Evolutionary conservation across 2,797 vertebrate genomes (phyloP).

Genomic region (Emydoidea blandingii): DNA sequence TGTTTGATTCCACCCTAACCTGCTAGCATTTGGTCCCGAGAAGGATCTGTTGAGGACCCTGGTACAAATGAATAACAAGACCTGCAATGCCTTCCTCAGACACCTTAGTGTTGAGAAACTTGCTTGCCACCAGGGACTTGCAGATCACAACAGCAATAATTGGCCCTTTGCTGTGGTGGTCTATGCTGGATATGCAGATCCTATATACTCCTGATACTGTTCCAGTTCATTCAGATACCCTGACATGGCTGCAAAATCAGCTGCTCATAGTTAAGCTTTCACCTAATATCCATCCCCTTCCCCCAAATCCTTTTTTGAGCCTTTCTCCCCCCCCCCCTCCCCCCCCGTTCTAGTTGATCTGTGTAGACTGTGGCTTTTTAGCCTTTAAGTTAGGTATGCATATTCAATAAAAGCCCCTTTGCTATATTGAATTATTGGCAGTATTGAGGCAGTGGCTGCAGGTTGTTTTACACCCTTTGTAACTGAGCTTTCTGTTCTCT

Average conservation of each 20-base stretch:
- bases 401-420: not conserved
- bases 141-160: not conserved
- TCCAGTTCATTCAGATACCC: not conserved
- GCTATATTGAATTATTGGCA: not conserved
- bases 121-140: not conserved
- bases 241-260: not conserved
- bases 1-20: not conserved
- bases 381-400: not conserved
- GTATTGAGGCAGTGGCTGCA: not conserved
- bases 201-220: not conserved
- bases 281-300: not conserved
- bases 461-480: not conserved
- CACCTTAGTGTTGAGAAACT: not conserved
- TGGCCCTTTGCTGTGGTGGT: not conserved
- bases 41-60: not conserved
- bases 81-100: not conserved
- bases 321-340: rapidly evolving
- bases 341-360: not conserved
- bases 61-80: not conserved
- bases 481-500: not conserved
- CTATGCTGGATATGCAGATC: not conserved
- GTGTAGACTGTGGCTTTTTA: not conserved
- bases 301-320: not conserved
- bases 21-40: not conserved
- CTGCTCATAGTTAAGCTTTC: not conserved